A percentile compares a stretch with the other conserved stretches of the same genome.
Conservation (phyloP, 2,113 vertebrate species). For the Hippocampus zosterae region DNA sequence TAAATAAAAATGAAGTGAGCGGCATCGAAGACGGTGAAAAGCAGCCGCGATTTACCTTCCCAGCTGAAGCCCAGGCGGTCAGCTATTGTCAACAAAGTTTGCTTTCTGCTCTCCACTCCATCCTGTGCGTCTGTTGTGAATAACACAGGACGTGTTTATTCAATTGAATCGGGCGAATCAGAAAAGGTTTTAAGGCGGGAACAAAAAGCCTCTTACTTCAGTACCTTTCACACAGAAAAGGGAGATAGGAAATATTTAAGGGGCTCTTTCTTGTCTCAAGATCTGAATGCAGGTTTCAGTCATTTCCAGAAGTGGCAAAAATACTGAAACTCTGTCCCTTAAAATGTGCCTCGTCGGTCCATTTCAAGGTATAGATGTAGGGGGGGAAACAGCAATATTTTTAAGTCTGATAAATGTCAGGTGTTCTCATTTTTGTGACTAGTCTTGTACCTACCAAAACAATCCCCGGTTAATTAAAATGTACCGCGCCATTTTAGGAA, state of each 20-base stretch:
- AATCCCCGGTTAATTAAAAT: too few relatives aligned
- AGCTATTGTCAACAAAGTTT: slow-evolving; percentile 86
- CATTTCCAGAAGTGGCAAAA: background rate
- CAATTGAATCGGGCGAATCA: too few relatives aligned
- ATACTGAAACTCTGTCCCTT: slow-evolving; percentile 16
- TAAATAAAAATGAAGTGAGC: background rate
- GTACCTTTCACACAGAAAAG: background rate
- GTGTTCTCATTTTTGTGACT: too few relatives aligned
- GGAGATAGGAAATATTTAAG: background rate
- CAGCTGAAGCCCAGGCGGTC: slow-evolving; percentile 98
- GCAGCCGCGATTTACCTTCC: slow-evolving; percentile 78
- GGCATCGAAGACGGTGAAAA: background rate
- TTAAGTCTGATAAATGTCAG: too few relatives aligned
- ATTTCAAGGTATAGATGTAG: too few relatives aligned
- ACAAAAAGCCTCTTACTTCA: too few relatives aligned
- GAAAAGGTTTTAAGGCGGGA: too few relatives aligned
- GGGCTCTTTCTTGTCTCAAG: background rate
- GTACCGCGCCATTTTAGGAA: too few relatives aligned
- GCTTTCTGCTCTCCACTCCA: slow-evolving; percentile 83
- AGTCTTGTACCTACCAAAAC: too few relatives aligned
- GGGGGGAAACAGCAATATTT: too few relatives aligned
- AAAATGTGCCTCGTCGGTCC: too few relatives aligned
- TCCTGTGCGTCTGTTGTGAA: slow-evolving; percentile 85
- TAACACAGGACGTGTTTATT: slow-evolving; percentile 48
- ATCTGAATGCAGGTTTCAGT: background rate